A percentile compares a stretch with the other conserved stretches of the same genome.
These are phyloP conservation scores for Pseudanteris insignis DNA, from an alignment of 2,888 invertebrate genomes.

Conservation along the genomic window DNA sequence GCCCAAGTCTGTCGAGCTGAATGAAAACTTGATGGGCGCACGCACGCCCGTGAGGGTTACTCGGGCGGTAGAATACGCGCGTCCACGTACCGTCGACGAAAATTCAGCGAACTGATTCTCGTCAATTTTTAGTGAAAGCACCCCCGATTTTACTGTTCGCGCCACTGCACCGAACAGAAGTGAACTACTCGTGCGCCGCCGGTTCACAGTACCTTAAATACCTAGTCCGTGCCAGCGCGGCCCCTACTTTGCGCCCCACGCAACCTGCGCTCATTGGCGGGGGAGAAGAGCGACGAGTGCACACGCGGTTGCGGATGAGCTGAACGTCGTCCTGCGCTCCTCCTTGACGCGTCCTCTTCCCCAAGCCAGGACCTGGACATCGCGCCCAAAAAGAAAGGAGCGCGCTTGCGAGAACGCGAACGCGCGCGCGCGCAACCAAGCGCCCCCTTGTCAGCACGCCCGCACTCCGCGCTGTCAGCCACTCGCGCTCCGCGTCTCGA, in stretches of 20 bases:
- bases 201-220: slow-evolving; percentile 72
- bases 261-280: slow-evolving; percentile 58
- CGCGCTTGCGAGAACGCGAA: slow-evolving; percentile 24
- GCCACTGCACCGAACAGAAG: slow-evolving; percentile 68
- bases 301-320: slow-evolving; percentile 49
- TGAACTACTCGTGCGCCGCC: slow-evolving; percentile 73
- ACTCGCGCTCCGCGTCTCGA: slow-evolving; percentile 33
- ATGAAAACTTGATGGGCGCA: background rate
- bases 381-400: slow-evolving; percentile 38
- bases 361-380: slow-evolving; percentile 41
- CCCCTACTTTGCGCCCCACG: slow-evolving; percentile 69
- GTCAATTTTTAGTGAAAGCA: slow-evolving; percentile 1
- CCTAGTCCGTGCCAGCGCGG: slow-evolving; percentile 69
- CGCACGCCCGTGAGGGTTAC: no score
- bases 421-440: slow-evolving; percentile 13
- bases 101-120: background rate
- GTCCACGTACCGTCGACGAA: slow-evolving; percentile 1
- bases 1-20: no score
- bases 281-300: slow-evolving; percentile 52
- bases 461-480: slow-evolving; percentile 5
- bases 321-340: slow-evolving; percentile 37
- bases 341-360: slow-evolving; percentile 40
- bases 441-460: slow-evolving; percentile 28
- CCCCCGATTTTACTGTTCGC: slow-evolving; percentile 51
- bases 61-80: background rate